Conservation (phyloP, 2,113 vertebrate genomes). For the human region GRCh38 chr20:38984001-38984500, state of each 20-base stretch:
- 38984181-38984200: no score
- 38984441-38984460: neutral
- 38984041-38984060: no score
- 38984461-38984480: slow-evolving; percentile 28
- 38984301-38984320: neutral
- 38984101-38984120: no score
- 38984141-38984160: no score
- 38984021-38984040: no score
- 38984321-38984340: neutral
- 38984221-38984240: neutral
- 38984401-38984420: neutral
- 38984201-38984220: neutral
- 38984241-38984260: slow-evolving; percentile 35
- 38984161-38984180: no score
- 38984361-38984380: neutral
- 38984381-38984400: neutral
- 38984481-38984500: slow-evolving; percentile 24
- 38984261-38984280: neutral
- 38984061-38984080: no score
- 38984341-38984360: neutral
- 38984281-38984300: neutral
- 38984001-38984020: no score
- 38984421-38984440: neutral
- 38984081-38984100: no score
- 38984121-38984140: no score